These are phyloP conservation scores for Dicrurus megarhynchus DNA, from an alignment of 2,113 vertebrate genomes.

Conservation along the genomic window DNA sequence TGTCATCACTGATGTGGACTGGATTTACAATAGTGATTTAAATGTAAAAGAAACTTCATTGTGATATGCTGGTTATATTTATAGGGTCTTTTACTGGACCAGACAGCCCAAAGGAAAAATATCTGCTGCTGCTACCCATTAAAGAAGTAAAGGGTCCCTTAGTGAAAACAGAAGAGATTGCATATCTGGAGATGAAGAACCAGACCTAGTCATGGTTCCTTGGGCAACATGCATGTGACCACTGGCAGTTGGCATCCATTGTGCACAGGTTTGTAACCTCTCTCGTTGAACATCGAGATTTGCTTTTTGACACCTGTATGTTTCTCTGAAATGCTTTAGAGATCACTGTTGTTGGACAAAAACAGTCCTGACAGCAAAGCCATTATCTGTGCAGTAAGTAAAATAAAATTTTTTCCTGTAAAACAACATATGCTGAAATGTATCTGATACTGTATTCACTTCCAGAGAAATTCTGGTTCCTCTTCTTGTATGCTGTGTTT, in stretches of 20 bases:
- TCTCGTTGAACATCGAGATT: background rate
- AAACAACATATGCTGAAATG: background rate
- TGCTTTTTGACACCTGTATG: background rate
- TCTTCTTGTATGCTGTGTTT: background rate
- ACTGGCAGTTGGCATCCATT: background rate
- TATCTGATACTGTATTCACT: background rate
- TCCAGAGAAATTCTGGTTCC: background rate
- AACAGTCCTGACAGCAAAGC: background rate
- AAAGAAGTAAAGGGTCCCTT: background rate
- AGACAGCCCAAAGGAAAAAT: background rate
- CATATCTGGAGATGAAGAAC: background rate
- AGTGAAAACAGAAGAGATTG: background rate
- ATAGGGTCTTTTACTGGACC: background rate
- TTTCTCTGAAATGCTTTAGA: background rate
- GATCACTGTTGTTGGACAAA: background rate
- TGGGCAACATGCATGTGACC: background rate
- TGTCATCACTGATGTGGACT: background rate
- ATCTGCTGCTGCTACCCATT: background rate
- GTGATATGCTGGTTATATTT: background rate
- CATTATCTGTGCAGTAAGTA: background rate
- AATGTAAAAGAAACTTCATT: background rate
- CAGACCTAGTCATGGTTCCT: background rate
- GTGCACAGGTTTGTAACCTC: background rate
- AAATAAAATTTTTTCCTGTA: background rate
- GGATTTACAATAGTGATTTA: background rate